Base-by-base conservation (phyloP, 1,140 invertebrate species). In the Venustaconcha ellipsiformis region DNA sequence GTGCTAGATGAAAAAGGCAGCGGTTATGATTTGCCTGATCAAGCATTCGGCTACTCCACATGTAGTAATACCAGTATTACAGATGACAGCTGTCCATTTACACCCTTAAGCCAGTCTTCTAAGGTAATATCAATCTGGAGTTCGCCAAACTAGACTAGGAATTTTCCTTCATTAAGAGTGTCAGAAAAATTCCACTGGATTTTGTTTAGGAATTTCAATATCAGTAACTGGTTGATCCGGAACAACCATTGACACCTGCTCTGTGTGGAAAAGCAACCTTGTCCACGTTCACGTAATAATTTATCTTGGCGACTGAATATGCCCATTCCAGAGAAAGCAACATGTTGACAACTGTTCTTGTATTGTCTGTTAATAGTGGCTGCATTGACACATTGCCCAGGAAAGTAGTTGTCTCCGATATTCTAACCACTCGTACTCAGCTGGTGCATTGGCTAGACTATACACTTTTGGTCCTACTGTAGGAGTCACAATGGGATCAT, bases 151-250 rank as follows among this genome's bases (percentile, higher is more conserved):
- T 79, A 56, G 15, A 81, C 58, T 12, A 80, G 64, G 58, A 74
- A 73, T 56, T 64, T 77, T 17, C 66, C 74, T 73, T 83, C 82
- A 17, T 74, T 79, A 75, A 56, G 26, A 37, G 64, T 63, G 11
- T 57, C 74, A 60, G 80, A 73, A 71, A 72, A 82, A 15, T 70
- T 67, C 79, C 74, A 84, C 67, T 84, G 83, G 23, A 85, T 81
- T 30, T 69, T 63, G 26, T 74, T 83, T 84, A 17, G 64, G 71
- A n/a, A n/a, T n/a, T n/a, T n/a, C n/a, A 15, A 83, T 14, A 14
- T 65, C 70, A 76, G 2, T 84, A 3, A 84, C 74, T 30, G 26
- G 80, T 62, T 84, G 82, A 58, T 85, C 26, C 26, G 26, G 1
- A 26, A 26, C 63, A 30, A 83, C 73, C 6, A 84, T 76, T 64